phyloP scores from a whole-genome alignment of 2,888 invertebrate genomes.

The Exephanes ischioxanthus region DNA sequence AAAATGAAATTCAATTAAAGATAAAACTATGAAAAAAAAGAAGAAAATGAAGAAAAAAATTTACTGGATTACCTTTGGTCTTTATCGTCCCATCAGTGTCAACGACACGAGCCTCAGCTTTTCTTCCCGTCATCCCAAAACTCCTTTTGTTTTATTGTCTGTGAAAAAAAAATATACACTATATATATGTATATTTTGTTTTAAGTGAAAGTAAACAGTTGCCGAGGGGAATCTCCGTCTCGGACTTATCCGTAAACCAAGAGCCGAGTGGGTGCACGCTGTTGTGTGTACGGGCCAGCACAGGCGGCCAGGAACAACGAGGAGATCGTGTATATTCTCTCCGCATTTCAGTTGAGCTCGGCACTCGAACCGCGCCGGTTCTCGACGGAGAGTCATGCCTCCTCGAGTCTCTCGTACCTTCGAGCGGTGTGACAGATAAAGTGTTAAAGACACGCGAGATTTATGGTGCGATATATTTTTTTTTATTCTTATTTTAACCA shows the following conservation, averaged over 20 bases:
- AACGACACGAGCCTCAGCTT: conserved; percentile 25
- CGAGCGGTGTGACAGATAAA: conserved; percentile 35
- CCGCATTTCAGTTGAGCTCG: conserved; percentile 76
- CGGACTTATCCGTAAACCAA: neutral
- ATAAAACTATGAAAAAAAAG: neutral
- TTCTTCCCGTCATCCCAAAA: conserved; percentile 45
- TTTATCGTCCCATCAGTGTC: neutral
- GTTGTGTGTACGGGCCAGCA: neutral
- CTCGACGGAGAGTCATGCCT: conserved; percentile 52
- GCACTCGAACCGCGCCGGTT: conserved; percentile 77
- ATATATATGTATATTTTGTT: neutral
- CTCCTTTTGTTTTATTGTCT: conserved; percentile 31
- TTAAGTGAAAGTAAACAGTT: conserved; percentile 13
- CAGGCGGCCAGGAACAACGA: conserved; percentile 8
- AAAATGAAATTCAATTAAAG: neutral
- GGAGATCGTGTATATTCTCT: conserved; percentile 30
- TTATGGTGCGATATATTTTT: conserved; percentile 5
- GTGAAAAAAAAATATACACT: neutral
- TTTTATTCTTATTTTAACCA: neutral
- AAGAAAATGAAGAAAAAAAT: neutral
- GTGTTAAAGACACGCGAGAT: neutral
- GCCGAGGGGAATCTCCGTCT: neutral
- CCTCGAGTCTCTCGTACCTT: conserved; percentile 23
- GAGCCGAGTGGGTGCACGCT: neutral
- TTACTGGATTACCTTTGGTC: neutral